Conservation (phyloP, 2,888 invertebrate species). For the Leptura quadrifasciata region DNA sequence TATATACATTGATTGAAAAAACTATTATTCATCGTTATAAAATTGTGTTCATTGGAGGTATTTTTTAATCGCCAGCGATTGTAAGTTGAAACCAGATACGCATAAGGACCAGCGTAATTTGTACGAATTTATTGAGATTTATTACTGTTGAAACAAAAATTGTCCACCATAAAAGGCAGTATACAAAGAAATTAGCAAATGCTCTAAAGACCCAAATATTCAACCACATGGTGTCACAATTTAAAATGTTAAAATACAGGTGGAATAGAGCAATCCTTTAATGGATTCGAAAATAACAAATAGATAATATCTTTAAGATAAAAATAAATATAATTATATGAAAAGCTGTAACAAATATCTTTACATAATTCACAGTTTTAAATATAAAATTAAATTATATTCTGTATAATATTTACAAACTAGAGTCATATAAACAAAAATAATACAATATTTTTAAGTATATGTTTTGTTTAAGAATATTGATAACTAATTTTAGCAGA, state of each 20-base stretch:
- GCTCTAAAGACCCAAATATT: neutral
- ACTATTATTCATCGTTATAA: neutral
- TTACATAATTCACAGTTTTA: constrained; percentile 38
- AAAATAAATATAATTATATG: constrained; percentile 43
- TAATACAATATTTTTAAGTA: constrained; percentile 35
- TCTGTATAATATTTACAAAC: constrained; percentile 38
- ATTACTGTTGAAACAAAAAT: neutral
- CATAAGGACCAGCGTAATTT: neutral
- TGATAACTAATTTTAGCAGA: constrained; percentile 8
- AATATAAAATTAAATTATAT: constrained; percentile 40
- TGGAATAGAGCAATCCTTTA: constrained; percentile 23
- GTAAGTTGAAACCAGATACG: neutral
- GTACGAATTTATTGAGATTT: neutral
- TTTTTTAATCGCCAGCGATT: neutral
- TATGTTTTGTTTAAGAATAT: constrained; percentile 13
- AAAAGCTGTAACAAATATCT: constrained; percentile 40
- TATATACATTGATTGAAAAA: constrained; percentile 31
- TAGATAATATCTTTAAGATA: constrained; percentile 42
- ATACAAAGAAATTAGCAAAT: neutral
- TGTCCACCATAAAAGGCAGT: neutral
- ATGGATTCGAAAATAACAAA: constrained; percentile 36
- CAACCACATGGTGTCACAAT: neutral
- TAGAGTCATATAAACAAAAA: constrained; percentile 36
- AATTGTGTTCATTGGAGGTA: neutral
- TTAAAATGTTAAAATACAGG: neutral